phyloP scores from a whole-genome alignment of 1,140 invertebrate genomes.

The Eupristina koningsbergeri region DNA sequence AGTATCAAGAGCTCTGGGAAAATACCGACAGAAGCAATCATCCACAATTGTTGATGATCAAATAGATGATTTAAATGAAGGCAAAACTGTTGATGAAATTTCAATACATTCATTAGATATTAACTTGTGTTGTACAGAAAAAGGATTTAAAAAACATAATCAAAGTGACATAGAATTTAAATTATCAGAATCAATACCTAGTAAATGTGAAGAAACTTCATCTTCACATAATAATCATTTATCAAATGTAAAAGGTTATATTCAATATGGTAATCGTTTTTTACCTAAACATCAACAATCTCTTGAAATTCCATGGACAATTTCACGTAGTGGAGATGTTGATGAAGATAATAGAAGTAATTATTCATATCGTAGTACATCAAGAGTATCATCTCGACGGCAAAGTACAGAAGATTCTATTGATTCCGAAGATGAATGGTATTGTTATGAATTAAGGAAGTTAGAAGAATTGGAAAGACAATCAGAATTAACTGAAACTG shows the following conservation, averaged over 20 bases:
- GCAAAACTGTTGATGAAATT: conserved; percentile 66
- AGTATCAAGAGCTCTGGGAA: conserved; percentile 85
- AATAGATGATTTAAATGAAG: conserved; percentile 72
- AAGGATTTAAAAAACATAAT: conserved; percentile 64
- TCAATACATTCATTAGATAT: conserved; percentile 58
- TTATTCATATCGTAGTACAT: conserved; percentile 88
- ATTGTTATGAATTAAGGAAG: conserved; percentile 89
- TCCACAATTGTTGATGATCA: conserved; percentile 80
- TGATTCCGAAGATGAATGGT: conserved; percentile 94
- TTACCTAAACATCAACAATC: conserved; percentile 83
- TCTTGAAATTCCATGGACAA: conserved; percentile 82
- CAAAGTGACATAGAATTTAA: conserved; percentile 65
- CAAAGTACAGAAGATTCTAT: conserved; percentile 95
- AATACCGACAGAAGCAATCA: conserved; percentile 85
- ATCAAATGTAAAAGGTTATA: conserved; percentile 75
- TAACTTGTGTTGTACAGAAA: conserved; percentile 64
- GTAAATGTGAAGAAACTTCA: conserved; percentile 69
- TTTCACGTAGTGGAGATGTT: conserved; percentile 77
- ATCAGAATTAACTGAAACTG: conserved; percentile 79
- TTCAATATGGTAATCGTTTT: conserved; percentile 72
- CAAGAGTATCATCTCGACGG: conserved; percentile 87
- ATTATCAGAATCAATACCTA: conserved; percentile 68
- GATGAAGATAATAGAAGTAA: conserved; percentile 90
- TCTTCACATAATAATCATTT: conserved; percentile 79
- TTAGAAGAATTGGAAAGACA: conserved; percentile 89